Conservation (phyloP, 1,140 invertebrate species). For the Drosophila kurseongensis region DNA sequence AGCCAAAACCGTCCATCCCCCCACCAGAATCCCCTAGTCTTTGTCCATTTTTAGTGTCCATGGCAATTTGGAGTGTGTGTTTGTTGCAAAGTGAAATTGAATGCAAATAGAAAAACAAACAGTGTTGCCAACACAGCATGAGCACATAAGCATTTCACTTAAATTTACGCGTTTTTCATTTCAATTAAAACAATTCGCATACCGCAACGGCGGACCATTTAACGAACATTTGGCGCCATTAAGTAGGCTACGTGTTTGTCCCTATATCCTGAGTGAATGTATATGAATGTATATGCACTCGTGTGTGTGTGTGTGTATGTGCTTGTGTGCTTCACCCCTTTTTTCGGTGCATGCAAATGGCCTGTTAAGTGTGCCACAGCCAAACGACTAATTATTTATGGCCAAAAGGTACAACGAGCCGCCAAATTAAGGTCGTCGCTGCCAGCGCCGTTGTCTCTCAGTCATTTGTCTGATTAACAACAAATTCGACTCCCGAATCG, state of each 20-base stretch:
- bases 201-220: constrained; percentile 54
- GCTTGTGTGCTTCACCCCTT: constrained; percentile 5
- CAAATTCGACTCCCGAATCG: constrained; percentile 19
- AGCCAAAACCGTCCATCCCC: neutral
- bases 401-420: constrained; percentile 43
- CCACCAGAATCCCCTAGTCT: neutral
- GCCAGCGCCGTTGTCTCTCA: constrained; percentile 32
- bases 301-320: neutral
- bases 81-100: constrained; percentile 78
- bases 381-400: constrained; percentile 76
- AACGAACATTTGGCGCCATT: constrained; percentile 67
- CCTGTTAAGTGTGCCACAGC: constrained; percentile 52
- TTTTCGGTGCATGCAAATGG: constrained; percentile 67
- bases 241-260: constrained; percentile 60
- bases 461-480: constrained; percentile 62
- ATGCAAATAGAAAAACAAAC: constrained; percentile 78
- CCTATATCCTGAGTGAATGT: constrained; percentile 3
- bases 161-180: constrained; percentile 80
- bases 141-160: constrained; percentile 61
- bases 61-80: constrained; percentile 68
- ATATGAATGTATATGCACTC: neutral
- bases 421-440: constrained; percentile 39
- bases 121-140: constrained; percentile 21
- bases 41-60: constrained; percentile 60
- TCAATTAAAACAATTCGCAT: constrained; percentile 77